Evolutionary conservation across 2,888 invertebrate genomes (phyloP), one percentile per base, ranked within the genome.

Genomic region (Strigamia crassipes): DNA sequence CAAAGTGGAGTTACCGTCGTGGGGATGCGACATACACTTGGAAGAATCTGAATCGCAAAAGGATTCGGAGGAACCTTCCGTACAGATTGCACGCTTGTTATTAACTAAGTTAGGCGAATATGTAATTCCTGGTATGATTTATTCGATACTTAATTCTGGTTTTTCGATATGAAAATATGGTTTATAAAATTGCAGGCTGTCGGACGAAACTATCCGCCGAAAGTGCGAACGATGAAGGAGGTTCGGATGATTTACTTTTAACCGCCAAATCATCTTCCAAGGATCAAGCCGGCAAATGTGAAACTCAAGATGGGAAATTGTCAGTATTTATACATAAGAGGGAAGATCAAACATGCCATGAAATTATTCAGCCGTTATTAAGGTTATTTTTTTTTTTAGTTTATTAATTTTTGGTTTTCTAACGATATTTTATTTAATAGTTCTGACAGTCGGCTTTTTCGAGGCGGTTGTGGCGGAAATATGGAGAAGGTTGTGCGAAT

Each of bases 61-160:
- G 81, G 85, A 85, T 1, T 85, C 86, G n/a, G 85, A 86, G 5
- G 87, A 87, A 79, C 87, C 87, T 12, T 86, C 87, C 6, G 86
- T 87, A 31, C 86, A 86, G 81, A 88, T 88, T 80, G 87, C 87
- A 78, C 86, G 86, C 77, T 85, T 88, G 27, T 85, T 88, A 21
- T 85, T 88, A 79, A 87, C 87, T 21, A 87, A 88, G 82, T 85
- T 88, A 18, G 88, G 88, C 4, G 88, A 88, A 83, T 88, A 87
- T 83, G 85, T 88, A 5, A 87, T 88, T 41, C 88, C 88, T 82
- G 88, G 88, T 86, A 66, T 12, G 21, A 38, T 38, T 38, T 38
- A 38, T 9, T 38, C 38, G 31, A 61, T 18, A 9, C 6, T 61
- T 61, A 27, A 27, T 27, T 27, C 27, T 2, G 2, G 0, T 9